These are phyloP conservation scores for Pteruthius melanotis DNA, from an alignment of 2,113 vertebrate genomes.

Conservation along the genomic window DNA sequence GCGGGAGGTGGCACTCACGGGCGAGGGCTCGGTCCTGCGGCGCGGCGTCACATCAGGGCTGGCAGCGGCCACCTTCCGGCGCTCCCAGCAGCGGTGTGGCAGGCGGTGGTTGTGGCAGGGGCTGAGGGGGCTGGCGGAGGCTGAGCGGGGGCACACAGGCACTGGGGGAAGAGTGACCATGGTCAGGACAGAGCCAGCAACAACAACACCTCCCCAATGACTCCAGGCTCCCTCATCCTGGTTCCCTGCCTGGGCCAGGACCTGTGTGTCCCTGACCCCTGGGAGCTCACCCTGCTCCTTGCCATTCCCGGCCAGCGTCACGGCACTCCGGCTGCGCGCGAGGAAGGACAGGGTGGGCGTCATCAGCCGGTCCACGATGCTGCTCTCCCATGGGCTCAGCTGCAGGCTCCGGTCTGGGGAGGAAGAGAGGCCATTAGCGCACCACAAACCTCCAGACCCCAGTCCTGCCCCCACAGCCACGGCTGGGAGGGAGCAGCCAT, in stretches of 20 bases:
- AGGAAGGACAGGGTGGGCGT: slow-evolving; percentile 95
- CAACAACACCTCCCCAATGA: background rate
- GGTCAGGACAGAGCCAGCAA: background rate
- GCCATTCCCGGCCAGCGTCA: slow-evolving; percentile 85
- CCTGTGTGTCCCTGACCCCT: fast-evolving
- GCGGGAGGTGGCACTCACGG: slow-evolving; percentile 66
- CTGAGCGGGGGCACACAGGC: slow-evolving; percentile 89
- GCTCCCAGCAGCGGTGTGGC: slow-evolving; percentile 81
- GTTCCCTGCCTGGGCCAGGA: background rate
- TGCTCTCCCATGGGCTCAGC: slow-evolving; percentile 94
- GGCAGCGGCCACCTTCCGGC: slow-evolving; percentile 75
- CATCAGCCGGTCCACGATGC: slow-evolving; percentile 96
- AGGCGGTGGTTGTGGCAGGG: slow-evolving; percentile 82
- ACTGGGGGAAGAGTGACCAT: slow-evolving; percentile 18
- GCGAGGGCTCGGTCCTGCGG: slow-evolving; percentile 78
- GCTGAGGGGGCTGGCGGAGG: slow-evolving; percentile 89
- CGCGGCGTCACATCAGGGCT: slow-evolving; percentile 82
- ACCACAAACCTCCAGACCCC: fast-evolving
- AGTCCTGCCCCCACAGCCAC: fast-evolving
- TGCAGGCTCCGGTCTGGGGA: slow-evolving; percentile 85
- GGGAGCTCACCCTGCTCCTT: slow-evolving; percentile 83
- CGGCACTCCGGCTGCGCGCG: slow-evolving; percentile 92
- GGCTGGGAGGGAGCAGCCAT: fast-evolving
- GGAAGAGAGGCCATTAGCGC: background rate
- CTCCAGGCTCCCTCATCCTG: background rate